Conservation (phyloP, 2,888 invertebrate genomes). For the Megastigmus dorsalis region DNA sequence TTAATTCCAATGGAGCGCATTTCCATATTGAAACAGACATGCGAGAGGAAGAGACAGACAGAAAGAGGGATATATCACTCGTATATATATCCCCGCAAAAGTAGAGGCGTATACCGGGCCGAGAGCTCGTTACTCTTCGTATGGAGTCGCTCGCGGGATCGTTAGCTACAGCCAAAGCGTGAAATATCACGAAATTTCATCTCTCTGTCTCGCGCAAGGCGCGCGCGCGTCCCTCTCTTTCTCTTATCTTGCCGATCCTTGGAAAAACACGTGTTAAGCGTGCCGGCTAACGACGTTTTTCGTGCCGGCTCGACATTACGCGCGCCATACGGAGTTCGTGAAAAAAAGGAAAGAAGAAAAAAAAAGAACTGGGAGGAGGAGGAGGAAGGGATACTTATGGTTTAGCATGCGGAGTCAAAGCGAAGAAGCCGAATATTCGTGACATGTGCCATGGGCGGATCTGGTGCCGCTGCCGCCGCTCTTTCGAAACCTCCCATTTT, state of each 20-base stretch:
- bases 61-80: too few species aligned
- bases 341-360: neutral
- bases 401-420: neutral
- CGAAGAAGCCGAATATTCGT: neutral
- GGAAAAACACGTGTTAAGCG: constrained; percentile 28
- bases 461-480: neutral
- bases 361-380: neutral
- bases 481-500: too few species aligned
- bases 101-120: neutral
- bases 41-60: neutral
- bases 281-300: neutral
- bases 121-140: constrained; percentile 16
- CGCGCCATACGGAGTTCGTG: constrained; percentile 24
- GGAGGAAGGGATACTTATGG: constrained; percentile 24
- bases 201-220: too few species aligned
- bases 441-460: constrained; percentile 45
- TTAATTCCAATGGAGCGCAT: constrained; percentile 47
- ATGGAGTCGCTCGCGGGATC: neutral
- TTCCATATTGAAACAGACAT: constrained; percentile 31
- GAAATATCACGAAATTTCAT: constrained; percentile 12
- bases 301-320: neutral
- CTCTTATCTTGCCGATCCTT: constrained; percentile 6
- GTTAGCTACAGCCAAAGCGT: neutral
- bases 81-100: too few species aligned
- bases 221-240: too few species aligned